Conservation (phyloP, 2,113 vertebrate species). For the Mus spicilegus region DNA sequence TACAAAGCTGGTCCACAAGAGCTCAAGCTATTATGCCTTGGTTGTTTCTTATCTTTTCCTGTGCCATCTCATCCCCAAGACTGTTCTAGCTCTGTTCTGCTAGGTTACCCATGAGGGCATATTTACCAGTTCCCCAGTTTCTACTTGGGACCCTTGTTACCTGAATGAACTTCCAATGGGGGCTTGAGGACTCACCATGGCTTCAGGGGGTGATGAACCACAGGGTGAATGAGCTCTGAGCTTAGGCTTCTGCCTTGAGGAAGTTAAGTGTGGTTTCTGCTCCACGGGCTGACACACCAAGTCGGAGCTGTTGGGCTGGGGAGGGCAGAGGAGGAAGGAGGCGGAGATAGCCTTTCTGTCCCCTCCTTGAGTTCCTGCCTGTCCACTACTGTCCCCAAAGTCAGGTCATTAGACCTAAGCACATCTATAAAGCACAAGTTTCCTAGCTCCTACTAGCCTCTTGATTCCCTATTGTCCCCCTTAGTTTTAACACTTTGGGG, state of each 20-base stretch:
- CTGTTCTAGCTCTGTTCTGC: not conserved
- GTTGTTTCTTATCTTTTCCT: not conserved
- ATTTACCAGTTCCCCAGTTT: not conserved
- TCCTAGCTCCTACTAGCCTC: not conserved
- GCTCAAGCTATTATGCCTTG: not conserved
- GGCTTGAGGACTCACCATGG: conserved; percentile 66
- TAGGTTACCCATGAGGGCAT: not conserved
- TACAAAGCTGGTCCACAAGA: not conserved
- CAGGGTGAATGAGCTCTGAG: not conserved
- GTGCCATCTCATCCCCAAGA: too few species aligned
- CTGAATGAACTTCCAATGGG: not conserved
- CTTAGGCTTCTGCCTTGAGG: conserved; percentile 51
- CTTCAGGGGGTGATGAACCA: not conserved
- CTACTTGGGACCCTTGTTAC: not conserved
- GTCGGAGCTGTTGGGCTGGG: not conserved
- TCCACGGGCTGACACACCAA: not conserved
- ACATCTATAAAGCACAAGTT: not conserved
- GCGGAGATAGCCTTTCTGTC: conserved; percentile 44
- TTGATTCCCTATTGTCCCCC: too few species aligned
- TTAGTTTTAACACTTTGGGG: not conserved
- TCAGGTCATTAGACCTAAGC: not conserved
- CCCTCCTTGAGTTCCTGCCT: not conserved
- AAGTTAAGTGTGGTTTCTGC: conserved; percentile 69
- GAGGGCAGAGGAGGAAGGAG: conserved; percentile 66
- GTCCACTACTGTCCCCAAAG: not conserved